Evolutionary conservation across 2,113 vertebrate genomes (phyloP), one percentile per base, ranked within the genome.

Genomic region (Misgurnus mizolepis): DNA sequence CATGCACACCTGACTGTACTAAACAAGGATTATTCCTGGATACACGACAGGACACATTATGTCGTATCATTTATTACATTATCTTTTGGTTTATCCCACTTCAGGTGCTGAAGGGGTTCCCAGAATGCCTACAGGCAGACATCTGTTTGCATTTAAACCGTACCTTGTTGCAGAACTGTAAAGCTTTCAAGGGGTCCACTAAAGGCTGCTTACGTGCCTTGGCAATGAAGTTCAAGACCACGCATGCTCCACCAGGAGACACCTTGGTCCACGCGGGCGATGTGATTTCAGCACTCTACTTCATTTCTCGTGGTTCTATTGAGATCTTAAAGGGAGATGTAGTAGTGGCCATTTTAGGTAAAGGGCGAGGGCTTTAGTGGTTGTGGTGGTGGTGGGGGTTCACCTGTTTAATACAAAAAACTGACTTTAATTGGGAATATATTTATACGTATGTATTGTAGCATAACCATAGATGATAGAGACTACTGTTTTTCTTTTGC

Each of bases 81-180:
- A 62, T 50, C 39, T 61, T 60, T n/a, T n/a, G 62, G 0, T 62
- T n/a, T 0, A 0, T 60, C 14, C 0, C 7, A 41, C n/a, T 0
- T 6, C 88, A 97, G 96, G 96, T 96, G 81, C 90, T 97, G 83
- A 97, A 97, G 86, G 95, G 95, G 1, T 97, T 97, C 83, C 96
- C 96, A 0, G 95, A 97, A 88, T 97, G 95, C 87, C 92, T 97
- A 73, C 96, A 97, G 86, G 96, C 95, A 0, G 96, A 97, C 80
- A 97, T 97, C 88, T 97, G 95, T 89, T 92, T 97, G 78, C 95
- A 97, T 83, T 92, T 97, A 49, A 97, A 97, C 88, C 93, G 95
- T 50, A 93, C 89, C 0, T 91, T 97, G 67, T 92, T 97, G 83
- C 94, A 97, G 88, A 94, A 95, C 92, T 97, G 96, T 61, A 94